Conservation (phyloP, 2,797 vertebrate species). For the Enteromius anoplus region DNA sequence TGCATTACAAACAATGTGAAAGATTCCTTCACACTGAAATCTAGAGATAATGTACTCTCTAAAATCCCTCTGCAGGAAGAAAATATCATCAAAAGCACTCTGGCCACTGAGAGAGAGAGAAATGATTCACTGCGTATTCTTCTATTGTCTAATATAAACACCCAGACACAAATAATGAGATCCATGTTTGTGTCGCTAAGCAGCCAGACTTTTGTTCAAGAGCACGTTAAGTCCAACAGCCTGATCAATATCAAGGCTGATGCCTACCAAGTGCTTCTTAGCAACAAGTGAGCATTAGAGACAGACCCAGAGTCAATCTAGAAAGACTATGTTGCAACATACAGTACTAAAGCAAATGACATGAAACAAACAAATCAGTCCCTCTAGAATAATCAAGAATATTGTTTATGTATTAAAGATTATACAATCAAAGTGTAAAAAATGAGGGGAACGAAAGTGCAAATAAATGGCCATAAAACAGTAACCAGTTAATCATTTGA, state of each 20-base stretch:
- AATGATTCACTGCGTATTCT: not conserved
- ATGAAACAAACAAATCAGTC: not conserved
- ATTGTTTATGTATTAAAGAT: not conserved
- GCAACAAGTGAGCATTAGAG: not conserved
- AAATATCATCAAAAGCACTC: slow-evolving; percentile 5
- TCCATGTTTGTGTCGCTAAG: not conserved
- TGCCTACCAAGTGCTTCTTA: not conserved
- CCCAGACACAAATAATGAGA: not conserved
- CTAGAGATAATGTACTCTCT: slow-evolving; percentile 9
- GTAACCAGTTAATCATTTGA: not conserved
- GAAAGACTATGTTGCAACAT: not conserved
- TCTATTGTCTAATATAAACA: not conserved
- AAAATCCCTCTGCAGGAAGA: slow-evolving; percentile 16
- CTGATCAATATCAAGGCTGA: not conserved
- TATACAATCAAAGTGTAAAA: not conserved
- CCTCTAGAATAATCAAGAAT: not conserved
- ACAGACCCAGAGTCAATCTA: not conserved
- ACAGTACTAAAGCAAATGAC: not conserved
- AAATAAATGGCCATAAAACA: not conserved
- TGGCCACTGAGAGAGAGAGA: not conserved
- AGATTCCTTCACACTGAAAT: not conserved
- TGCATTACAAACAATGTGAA: not conserved
- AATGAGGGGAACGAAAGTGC: not conserved
- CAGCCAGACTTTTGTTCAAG: not conserved
- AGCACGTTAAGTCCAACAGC: not conserved